Percentiles rank a stretch among this genome's conserved stretches.
Evolutionary conservation across 2,888 invertebrate species (phyloP).

Genomic region (Formica aserva): DNA sequence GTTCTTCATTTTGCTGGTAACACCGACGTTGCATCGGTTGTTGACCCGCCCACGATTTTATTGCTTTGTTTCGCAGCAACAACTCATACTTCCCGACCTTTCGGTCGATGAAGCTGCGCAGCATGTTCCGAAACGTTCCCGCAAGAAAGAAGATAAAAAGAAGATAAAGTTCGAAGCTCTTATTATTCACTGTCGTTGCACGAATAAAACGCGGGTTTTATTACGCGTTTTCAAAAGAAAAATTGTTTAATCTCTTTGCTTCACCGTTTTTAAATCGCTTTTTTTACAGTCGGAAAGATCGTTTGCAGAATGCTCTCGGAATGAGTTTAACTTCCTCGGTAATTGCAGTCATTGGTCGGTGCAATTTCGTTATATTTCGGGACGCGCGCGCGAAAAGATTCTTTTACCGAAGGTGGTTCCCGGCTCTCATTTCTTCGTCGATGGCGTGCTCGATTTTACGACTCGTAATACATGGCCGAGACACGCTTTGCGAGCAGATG

Average conservation of each 20-base stretch:
- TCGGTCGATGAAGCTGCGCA: neutral
- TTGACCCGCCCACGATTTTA: slow-evolving; percentile 27
- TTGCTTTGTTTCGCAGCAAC: slow-evolving; percentile 17
- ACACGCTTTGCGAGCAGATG: slow-evolving; percentile 32
- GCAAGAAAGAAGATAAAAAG: neutral
- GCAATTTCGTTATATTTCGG: slow-evolving; percentile 50
- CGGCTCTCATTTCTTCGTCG: slow-evolving; percentile 46
- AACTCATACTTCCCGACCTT: slow-evolving; percentile 8
- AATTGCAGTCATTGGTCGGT: slow-evolving; percentile 77
- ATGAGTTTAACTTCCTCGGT: slow-evolving; percentile 74
- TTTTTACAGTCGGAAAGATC: slow-evolving; percentile 5
- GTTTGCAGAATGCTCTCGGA: slow-evolving; percentile 51
- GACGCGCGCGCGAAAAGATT: neutral
- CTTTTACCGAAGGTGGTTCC: slow-evolving; percentile 16
- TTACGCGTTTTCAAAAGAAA: slow-evolving; percentile 1
- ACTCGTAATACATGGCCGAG: slow-evolving; percentile 61
- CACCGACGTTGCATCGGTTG: neutral
- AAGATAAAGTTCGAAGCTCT: neutral
- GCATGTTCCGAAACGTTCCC: neutral
- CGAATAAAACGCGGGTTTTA: slow-evolving; percentile 11
- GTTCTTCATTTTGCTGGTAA: slow-evolving; percentile 3
- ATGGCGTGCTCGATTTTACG: slow-evolving; percentile 59
- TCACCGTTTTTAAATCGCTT: slow-evolving; percentile 53
- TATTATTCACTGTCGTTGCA: neutral
- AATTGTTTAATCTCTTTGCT: slow-evolving; percentile 12